phyloP scores from a whole-genome alignment of 1,140 invertebrate species.

The Drosophila littoralis region DNA sequence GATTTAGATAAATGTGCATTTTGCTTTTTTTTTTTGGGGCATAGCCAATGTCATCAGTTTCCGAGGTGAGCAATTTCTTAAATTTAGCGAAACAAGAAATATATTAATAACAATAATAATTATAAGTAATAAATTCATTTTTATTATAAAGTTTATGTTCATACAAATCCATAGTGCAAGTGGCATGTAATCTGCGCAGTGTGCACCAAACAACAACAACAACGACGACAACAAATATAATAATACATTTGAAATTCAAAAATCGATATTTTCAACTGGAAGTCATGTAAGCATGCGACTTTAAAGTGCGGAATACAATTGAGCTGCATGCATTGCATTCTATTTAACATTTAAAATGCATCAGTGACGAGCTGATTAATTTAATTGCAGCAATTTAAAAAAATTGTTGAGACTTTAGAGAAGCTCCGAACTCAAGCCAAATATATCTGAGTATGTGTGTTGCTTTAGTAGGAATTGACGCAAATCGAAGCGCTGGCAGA shows the following conservation, averaged over 20 bases:
- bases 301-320: conserved; percentile 51
- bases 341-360: conserved; percentile 56
- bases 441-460: conserved; percentile 23
- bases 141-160: no score
- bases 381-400: conserved; percentile 74
- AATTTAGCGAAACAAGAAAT: neutral
- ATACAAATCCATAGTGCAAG: no score
- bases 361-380: conserved; percentile 46
- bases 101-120: neutral
- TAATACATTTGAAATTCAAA: conserved; percentile 64
- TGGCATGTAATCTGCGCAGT: neutral
- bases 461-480: conserved; percentile 23
- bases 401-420: conserved; percentile 25
- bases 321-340: conserved; percentile 52
- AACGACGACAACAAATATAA: conserved; percentile 2
- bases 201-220: neutral
- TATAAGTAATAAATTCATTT: neutral
- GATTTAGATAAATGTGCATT: conserved; percentile 44
- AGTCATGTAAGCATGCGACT: conserved; percentile 60
- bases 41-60: neutral
- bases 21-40: conserved; percentile 19
- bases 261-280: conserved; percentile 59
- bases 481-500: conserved; percentile 13
- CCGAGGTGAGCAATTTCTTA: neutral
- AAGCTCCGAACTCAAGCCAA: neutral